These are phyloP conservation scores for Cydia pomonella DNA, from an alignment of 1,140 invertebrate species.

Conservation along the genomic window DNA sequence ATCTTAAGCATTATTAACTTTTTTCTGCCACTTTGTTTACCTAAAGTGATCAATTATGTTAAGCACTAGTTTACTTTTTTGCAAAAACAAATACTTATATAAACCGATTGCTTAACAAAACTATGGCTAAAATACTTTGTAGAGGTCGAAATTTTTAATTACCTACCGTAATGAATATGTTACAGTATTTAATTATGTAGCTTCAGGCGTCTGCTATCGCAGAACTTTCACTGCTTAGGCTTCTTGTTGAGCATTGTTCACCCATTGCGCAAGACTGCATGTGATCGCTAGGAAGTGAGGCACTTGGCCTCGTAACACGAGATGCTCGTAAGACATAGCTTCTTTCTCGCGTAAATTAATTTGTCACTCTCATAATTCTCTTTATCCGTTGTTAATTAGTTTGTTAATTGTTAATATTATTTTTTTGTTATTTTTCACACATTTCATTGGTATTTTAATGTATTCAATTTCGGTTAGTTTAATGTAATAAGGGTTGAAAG, in stretches of 20 bases:
- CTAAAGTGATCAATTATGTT: constrained; percentile 18
- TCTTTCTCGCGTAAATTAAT: neutral
- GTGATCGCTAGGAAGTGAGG: constrained; percentile 31
- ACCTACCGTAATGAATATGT: constrained; percentile 35
- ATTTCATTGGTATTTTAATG: no score
- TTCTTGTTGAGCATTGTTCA: constrained; percentile 35
- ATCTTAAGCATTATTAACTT: neutral
- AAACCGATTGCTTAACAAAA: constrained; percentile 29
- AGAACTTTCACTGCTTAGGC: constrained; percentile 39
- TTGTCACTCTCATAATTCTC: neutral
- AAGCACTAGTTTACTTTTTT: neutral
- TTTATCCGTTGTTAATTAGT: neutral
- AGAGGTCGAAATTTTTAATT: constrained; percentile 18
- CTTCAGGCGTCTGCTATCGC: constrained; percentile 35
- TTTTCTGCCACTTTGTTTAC: constrained; percentile 5
- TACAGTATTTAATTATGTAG: constrained; percentile 39
- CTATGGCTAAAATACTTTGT: neutral
- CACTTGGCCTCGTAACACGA: constrained; percentile 27
- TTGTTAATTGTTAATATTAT: no score
- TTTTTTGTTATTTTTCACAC: no score
- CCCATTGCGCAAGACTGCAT: constrained; percentile 20
- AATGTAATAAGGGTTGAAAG: no score
- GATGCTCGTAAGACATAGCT: constrained; percentile 16
- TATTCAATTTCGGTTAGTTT: no score
- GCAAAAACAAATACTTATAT: constrained; percentile 18